A percentile compares a stretch with the other conserved stretches of the same genome.
Evolutionary conservation across 2,113 vertebrate genomes (phyloP).

Genomic region (Ctenomys sociabilis): DNA sequence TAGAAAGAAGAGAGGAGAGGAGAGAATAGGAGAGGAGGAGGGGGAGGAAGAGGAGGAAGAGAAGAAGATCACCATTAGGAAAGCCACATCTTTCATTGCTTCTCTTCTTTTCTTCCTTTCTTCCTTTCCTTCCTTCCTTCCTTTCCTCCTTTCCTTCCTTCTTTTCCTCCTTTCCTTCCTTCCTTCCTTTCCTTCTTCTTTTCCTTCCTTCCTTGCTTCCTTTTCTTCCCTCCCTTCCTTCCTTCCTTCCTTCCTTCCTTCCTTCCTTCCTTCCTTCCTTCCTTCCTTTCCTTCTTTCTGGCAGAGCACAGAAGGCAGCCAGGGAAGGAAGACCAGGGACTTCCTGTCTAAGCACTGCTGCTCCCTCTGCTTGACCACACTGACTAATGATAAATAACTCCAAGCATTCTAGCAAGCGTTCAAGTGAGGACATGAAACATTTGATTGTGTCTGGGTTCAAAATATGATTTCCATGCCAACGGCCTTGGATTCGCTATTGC

Average conservation of each 20-base stretch:
- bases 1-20: no score
- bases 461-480: conserved; percentile 73
- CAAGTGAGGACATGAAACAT: not conserved
- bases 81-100: conserved; percentile 33
- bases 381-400: conserved; percentile 59
- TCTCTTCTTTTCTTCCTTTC: not conserved
- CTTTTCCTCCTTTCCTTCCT: no score
- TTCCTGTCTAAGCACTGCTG: not conserved
- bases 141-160: no score
- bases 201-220: no score
- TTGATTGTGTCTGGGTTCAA: conserved; percentile 76
- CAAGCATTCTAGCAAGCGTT: conserved; percentile 51
- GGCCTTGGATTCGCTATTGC: conserved; percentile 81
- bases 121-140: no score
- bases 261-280: no score
- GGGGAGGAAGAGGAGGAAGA: no score
- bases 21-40: no score
- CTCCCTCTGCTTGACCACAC: conserved; percentile 11
- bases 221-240: no score
- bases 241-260: no score
- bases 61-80: not conserved
- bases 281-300: no score
- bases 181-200: no score
- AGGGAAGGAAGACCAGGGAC: not conserved
- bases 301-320: not conserved